These are phyloP conservation scores for Riptortus pedestris DNA, from an alignment of 1,140 invertebrate species.

Conservation along the genomic window DNA sequence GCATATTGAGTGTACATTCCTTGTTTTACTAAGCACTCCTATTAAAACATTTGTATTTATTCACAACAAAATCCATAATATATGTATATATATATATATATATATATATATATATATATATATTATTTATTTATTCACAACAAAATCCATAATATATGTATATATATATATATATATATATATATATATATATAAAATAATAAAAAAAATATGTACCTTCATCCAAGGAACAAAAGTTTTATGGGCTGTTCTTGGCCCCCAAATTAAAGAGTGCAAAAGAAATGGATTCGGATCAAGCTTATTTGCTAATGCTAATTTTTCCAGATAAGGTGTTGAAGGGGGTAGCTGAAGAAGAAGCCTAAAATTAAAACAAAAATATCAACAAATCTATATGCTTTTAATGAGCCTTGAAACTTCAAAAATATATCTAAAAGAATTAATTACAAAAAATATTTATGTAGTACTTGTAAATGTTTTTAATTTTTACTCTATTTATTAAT, in stretches of 20 bases:
- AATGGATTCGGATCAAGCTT: constrained; percentile 41
- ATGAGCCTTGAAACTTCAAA: no score
- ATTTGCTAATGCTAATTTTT: constrained; percentile 56
- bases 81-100: no score
- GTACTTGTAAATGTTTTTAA: no score
- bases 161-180: not conserved
- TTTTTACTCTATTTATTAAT: no score
- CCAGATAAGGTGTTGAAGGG: constrained; percentile 77
- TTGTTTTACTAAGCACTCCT: constrained; percentile 80
- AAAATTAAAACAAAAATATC: constrained; percentile 31
- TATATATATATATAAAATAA: not conserved
- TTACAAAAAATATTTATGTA: no score
- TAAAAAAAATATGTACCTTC: constrained; percentile 38
- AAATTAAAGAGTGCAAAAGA: constrained; percentile 59
- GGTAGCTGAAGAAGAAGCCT: constrained; percentile 68
- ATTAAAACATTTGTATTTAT: constrained; percentile 34
- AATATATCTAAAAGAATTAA: no score
- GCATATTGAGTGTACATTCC: constrained; percentile 75
- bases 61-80: no score
- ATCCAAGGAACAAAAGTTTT: constrained; percentile 64
- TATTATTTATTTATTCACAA: no score
- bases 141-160: no score
- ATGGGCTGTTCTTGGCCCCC: constrained; percentile 58
- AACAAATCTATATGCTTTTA: no score
- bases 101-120: no score